Conservation (phyloP, 2,113 vertebrate genomes). For the Dipodomys ordii region DNA sequence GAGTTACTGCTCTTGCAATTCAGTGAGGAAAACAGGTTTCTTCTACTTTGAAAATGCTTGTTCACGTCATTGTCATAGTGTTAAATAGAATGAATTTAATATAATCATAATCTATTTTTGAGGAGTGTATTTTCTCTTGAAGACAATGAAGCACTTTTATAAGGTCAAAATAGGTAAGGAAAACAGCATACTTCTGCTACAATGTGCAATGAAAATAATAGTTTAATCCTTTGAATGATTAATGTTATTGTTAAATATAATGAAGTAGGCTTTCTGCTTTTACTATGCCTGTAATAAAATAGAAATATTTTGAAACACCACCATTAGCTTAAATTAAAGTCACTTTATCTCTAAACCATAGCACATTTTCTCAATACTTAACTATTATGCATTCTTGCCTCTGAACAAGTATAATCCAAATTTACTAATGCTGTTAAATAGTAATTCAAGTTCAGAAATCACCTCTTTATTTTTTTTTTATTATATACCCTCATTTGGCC, state of each 20-base stretch:
- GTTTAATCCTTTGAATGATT: neutral
- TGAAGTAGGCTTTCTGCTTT: neutral
- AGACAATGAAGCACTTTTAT: slow-evolving; percentile 4
- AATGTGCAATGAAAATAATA: neutral
- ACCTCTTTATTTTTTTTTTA: neutral
- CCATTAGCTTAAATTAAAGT: slow-evolving; percentile 48
- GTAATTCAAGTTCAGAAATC: neutral
- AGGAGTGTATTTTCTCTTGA: neutral
- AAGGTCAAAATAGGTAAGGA: neutral
- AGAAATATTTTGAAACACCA: slow-evolving; percentile 50
- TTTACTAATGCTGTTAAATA: slow-evolving; percentile 59
- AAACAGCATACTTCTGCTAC: neutral
- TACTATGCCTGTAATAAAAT: neutral
- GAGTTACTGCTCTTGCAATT: neutral
- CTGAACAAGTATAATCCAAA: slow-evolving; percentile 21
- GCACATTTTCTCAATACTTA: neutral
- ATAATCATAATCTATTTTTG: neutral
- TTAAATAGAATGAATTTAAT: slow-evolving; percentile 8
- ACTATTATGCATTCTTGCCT: slow-evolving; percentile 5
- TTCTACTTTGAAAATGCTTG: slow-evolving; percentile 13
- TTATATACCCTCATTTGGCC: neutral
- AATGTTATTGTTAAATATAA: neutral
- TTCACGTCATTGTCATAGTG: neutral
- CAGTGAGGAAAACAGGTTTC: neutral
- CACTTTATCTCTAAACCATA: neutral